Conservation (phyloP, 2,797 vertebrate species). For the Psittacula derbiana region DNA sequence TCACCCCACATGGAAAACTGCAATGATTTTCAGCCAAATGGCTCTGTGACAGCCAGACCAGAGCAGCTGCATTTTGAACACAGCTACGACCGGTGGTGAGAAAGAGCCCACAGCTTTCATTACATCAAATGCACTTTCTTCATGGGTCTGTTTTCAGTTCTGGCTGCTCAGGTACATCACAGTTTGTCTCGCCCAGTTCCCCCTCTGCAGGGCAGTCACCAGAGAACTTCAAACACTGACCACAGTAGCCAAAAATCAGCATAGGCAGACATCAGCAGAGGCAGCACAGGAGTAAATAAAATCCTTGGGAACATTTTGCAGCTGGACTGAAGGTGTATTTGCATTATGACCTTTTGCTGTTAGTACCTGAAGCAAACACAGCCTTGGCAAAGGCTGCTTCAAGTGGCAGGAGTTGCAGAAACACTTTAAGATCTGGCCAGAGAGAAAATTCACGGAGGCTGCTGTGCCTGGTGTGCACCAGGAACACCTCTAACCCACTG, state of each 20-base stretch:
- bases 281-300: neutral
- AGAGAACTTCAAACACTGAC: neutral
- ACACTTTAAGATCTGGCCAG: neutral
- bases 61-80: neutral
- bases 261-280: neutral
- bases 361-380: neutral
- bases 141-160: neutral
- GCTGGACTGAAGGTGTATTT: neutral
- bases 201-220: neutral
- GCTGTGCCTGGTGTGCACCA: neutral
- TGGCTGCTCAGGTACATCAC: neutral
- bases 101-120: neutral
- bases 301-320: neutral
- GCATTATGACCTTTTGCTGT: neutral
- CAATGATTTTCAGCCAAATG: neutral
- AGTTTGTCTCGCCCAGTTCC: neutral
- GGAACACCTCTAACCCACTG: neutral
- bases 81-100: neutral
- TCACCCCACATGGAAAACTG: rapidly evolving
- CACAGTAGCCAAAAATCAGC: neutral
- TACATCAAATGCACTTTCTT: neutral
- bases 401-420: neutral
- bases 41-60: rapidly evolving
- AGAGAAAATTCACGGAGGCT: neutral
- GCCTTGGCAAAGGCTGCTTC: neutral